These are phyloP conservation scores for Sterrhoptilus dennistouni DNA, from an alignment of 2,113 vertebrate species.

Conservation along the genomic window DNA sequence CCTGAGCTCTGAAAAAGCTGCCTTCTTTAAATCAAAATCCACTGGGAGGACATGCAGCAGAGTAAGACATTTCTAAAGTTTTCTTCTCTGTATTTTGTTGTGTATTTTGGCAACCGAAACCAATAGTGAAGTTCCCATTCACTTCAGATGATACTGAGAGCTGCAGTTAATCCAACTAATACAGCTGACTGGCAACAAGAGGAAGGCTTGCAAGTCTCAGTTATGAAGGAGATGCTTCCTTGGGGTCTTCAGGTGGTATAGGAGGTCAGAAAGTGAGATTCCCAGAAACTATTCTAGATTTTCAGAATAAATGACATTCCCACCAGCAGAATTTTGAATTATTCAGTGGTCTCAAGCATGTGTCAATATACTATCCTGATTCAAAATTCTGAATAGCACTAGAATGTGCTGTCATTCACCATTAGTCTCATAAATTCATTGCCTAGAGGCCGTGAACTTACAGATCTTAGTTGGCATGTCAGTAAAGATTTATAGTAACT, in stretches of 20 bases:
- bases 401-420: not conserved
- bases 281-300: not conserved
- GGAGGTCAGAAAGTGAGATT: not conserved
- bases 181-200: not conserved
- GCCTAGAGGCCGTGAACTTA: not conserved
- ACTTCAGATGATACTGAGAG: not conserved
- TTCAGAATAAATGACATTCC: not conserved
- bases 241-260: not conserved
- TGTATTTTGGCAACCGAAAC: not conserved
- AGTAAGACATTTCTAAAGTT: not conserved
- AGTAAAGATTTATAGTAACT: conserved; percentile 41
- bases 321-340: not conserved
- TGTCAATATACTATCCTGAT: not conserved
- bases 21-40: not conserved
- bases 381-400: not conserved
- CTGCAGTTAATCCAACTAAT: not conserved
- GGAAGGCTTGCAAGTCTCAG: not conserved
- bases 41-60: not conserved
- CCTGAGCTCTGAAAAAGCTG: not conserved
- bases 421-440: conserved; percentile 10
- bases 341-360: not conserved
- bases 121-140: not conserved
- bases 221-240: not conserved
- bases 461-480: not conserved
- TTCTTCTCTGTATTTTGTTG: not conserved